These are phyloP conservation scores for Macrochelys suwanniensis DNA, from an alignment of 2,797 vertebrate species.

Conservation along the genomic window DNA sequence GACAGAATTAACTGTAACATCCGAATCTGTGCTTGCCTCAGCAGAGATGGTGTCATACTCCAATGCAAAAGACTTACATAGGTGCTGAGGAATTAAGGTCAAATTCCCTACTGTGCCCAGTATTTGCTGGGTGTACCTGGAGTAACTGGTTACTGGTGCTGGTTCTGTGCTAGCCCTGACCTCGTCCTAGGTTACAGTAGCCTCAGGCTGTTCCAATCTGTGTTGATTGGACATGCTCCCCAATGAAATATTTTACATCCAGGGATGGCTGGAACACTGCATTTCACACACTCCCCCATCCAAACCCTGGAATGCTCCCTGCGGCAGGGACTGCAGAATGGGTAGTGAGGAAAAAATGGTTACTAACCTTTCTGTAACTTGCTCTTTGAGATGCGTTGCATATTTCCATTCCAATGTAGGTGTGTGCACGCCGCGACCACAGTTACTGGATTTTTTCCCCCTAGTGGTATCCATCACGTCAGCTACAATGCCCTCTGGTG, in stretches of 20 bases:
- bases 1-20: background rate
- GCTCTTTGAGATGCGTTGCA: too few relatives aligned
- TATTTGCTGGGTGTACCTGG: background rate
- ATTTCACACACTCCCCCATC: background rate
- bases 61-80: background rate
- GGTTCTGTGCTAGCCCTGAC: background rate
- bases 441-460: too few relatives aligned
- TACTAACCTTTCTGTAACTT: too few relatives aligned
- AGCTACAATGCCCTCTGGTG: too few relatives aligned
- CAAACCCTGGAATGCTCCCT: background rate
- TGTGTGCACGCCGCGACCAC: too few relatives aligned
- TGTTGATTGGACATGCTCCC: rapidly evolving
- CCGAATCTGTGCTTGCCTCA: background rate
- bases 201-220: rapidly evolving
- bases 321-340: rapidly evolving
- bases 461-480: too few relatives aligned
- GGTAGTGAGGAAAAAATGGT: background rate
- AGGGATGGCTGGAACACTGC: rapidly evolving
- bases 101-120: background rate
- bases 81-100: background rate
- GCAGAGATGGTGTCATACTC: background rate
- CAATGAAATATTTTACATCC: rapidly evolving
- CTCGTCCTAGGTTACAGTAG: background rate
- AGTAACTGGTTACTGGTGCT: background rate
- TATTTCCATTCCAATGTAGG: too few relatives aligned